Conservation (phyloP, 2,113 vertebrate genomes). For the Dascyllus trimaculatus region DNA sequence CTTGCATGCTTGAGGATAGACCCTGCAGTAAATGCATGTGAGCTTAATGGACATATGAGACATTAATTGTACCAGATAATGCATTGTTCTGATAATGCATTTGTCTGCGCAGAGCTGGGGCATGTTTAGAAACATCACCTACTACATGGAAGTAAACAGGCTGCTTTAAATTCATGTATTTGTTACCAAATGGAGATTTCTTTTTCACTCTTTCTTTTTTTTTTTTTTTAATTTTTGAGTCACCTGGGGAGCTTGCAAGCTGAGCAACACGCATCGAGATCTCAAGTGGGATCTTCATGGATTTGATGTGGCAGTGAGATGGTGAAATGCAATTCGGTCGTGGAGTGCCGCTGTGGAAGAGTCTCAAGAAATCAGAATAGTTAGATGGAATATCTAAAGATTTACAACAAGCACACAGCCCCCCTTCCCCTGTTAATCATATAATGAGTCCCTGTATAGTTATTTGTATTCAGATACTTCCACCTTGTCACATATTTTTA, state of each 20-base stretch:
- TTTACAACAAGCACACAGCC: neutral
- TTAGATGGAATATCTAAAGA: constrained; percentile 42
- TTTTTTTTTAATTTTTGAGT: constrained; percentile 3
- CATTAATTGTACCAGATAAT: constrained; percentile 40
- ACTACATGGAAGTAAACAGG: constrained; percentile 20
- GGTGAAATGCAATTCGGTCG: constrained; percentile 44
- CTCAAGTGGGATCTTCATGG: constrained; percentile 61
- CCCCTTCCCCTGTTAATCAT: constrained; percentile 54
- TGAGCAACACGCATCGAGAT: constrained; percentile 32
- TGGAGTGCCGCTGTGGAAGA: constrained; percentile 17
- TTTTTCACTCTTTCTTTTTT: constrained; percentile 31
- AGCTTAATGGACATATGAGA: constrained; percentile 50
- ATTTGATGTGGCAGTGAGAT: constrained; percentile 40
- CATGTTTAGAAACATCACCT: constrained; percentile 43
- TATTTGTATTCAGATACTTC: constrained; percentile 71
- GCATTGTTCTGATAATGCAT: constrained; percentile 33
- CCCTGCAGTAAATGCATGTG: constrained; percentile 23
- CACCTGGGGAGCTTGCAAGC: constrained; percentile 34
- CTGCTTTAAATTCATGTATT: constrained; percentile 24
- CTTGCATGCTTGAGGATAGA: constrained; percentile 20
- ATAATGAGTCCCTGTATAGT: constrained; percentile 61
- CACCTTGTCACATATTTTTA: constrained; percentile 64
- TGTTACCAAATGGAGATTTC: constrained; percentile 48
- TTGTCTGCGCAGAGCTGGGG: constrained; percentile 9
- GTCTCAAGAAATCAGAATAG: constrained; percentile 47